Percentiles rank a stretch among this genome's conserved stretches.
Conservation (phyloP, 2,888 invertebrate genomes). For the Eupithecia centaureata region DNA sequence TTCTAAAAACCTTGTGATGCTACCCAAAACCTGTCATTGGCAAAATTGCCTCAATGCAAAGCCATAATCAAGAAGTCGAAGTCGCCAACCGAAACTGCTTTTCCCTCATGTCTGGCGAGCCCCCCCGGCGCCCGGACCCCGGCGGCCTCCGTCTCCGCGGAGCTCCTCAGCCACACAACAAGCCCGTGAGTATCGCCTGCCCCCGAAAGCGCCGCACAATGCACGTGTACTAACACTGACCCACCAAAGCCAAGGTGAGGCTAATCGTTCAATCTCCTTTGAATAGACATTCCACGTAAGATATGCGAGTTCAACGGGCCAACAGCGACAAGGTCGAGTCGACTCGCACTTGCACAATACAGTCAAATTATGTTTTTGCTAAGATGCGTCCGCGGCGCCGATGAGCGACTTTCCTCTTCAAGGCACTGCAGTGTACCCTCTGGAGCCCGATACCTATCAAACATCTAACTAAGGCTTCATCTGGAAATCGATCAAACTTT, state of each 20-base stretch:
- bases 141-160: too few relatives aligned
- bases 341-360: neutral
- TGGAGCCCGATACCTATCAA: neutral
- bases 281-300: neutral
- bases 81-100: too few relatives aligned
- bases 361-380: neutral
- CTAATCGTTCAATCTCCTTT: neutral
- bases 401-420: neutral
- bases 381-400: neutral
- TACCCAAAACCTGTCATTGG: too few relatives aligned
- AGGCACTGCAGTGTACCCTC: neutral
- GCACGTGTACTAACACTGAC: constrained; percentile 2
- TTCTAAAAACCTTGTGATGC: too few relatives aligned
- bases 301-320: constrained; percentile 5
- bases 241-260: neutral
- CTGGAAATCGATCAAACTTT: neutral
- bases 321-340: neutral
- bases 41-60: too few relatives aligned
- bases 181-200: neutral
- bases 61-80: too few relatives aligned
- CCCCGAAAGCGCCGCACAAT: constrained; percentile 13
- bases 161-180: too few relatives aligned
- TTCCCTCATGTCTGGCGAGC: too few relatives aligned
- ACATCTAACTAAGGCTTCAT: neutral
- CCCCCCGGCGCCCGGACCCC: too few relatives aligned